These are phyloP conservation scores for Hanleya hanleyi DNA, from an alignment of 2,888 invertebrate species.

Conservation along the genomic window DNA sequence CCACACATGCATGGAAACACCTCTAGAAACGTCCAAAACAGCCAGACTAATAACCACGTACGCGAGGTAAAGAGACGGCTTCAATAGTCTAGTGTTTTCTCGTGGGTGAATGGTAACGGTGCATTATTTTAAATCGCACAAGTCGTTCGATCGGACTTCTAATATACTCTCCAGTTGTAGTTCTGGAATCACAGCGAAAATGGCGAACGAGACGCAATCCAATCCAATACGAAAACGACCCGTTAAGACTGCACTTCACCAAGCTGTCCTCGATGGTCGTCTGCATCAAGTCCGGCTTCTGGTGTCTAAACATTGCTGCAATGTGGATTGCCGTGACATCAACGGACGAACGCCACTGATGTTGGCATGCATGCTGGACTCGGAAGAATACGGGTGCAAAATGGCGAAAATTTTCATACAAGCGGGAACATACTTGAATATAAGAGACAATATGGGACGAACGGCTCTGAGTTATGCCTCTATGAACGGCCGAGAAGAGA, in stretches of 20 bases:
- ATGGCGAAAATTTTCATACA: conserved; percentile 65
- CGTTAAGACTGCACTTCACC: conserved; percentile 71
- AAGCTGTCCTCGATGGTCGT: conserved; percentile 68
- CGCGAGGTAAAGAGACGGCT: too few species aligned
- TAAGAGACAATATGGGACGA: conserved; percentile 63
- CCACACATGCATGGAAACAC: too few species aligned
- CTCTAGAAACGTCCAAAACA: too few species aligned
- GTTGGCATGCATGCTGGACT: conserved; percentile 66
- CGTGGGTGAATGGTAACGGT: too few species aligned
- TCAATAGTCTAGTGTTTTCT: too few species aligned
- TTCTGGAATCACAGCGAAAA: too few species aligned
- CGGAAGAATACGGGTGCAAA: conserved; percentile 58
- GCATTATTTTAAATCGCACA: too few species aligned
- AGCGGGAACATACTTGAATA: conserved; percentile 58
- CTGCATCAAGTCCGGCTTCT: conserved; percentile 70
- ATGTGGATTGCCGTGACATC: conserved; percentile 65
- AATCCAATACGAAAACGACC: conserved; percentile 43
- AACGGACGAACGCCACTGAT: conserved; percentile 70
- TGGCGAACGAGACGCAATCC: background rate
- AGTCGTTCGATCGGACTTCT: too few species aligned
- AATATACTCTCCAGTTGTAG: too few species aligned
- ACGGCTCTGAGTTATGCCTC: conserved; percentile 68
- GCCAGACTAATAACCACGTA: too few species aligned
- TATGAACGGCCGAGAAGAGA: conserved; percentile 60
- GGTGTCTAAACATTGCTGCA: conserved; percentile 62